These are phyloP conservation scores for Eclectus roratus DNA, from an alignment of 2,113 vertebrate species.

Conservation along the genomic window DNA sequence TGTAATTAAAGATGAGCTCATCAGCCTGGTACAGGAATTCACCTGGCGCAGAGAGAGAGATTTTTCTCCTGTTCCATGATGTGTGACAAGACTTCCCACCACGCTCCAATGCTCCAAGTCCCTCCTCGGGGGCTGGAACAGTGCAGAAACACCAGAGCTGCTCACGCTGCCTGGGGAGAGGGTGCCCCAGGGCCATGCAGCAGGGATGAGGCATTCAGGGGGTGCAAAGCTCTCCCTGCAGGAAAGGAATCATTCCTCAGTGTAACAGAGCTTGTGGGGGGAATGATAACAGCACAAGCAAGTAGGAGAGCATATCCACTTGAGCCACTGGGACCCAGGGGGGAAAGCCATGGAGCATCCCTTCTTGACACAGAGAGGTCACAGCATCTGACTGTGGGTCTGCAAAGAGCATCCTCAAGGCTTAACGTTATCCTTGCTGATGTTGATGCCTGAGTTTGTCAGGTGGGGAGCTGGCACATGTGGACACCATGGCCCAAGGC, in stretches of 20 bases:
- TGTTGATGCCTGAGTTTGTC: not conserved
- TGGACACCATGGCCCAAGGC: not conserved
- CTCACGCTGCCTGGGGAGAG: not conserved
- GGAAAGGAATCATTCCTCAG: not conserved
- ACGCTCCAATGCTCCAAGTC: not conserved
- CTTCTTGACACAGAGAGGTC: not conserved
- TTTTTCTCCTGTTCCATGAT: not conserved
- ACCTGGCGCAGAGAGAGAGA: not conserved
- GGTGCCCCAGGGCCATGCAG: not conserved
- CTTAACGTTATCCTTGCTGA: not conserved
- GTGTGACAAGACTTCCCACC: not conserved
- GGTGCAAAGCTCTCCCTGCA: not conserved
- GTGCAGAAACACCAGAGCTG: not conserved
- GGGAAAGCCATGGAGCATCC: not conserved
- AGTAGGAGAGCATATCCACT: not conserved
- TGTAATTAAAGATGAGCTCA: not conserved
- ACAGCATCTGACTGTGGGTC: not conserved
- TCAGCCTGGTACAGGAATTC: not conserved
- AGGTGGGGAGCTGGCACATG: not conserved
- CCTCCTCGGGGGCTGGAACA: not conserved
- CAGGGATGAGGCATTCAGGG: accelerated
- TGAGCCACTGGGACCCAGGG: not conserved
- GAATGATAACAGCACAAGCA: not conserved
- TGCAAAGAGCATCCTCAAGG: not conserved
- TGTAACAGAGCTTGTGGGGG: not conserved